Conservation (phyloP, 1,140 invertebrate species). For the Phymastichus coffea region DNA sequence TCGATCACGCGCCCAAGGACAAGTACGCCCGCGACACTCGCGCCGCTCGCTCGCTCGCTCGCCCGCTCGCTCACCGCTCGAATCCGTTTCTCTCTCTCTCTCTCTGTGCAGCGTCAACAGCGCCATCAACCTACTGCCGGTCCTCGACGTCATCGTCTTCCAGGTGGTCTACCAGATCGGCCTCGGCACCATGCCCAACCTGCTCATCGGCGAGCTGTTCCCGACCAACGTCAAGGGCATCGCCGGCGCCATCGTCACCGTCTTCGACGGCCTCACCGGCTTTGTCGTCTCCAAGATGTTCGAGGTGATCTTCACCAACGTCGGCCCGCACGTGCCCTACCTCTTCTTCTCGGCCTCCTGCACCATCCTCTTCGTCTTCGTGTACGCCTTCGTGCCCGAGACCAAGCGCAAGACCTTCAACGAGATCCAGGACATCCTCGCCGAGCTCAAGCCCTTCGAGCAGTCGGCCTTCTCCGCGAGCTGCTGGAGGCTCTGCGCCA, state of each 20-base stretch:
- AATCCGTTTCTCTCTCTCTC: no score
- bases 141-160: constrained; percentile 68
- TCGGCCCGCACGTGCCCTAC: constrained; percentile 70
- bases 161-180: constrained; percentile 73
- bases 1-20: neutral
- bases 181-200: constrained; percentile 73
- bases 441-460: constrained; percentile 8
- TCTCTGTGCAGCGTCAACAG: constrained; percentile 36
- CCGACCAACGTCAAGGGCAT: constrained; percentile 71
- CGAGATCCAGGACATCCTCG: constrained; percentile 49
- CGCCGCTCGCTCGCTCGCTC: neutral
- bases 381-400: constrained; percentile 50
- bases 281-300: constrained; percentile 78
- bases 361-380: constrained; percentile 44
- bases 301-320: constrained; percentile 62
- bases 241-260: constrained; percentile 62
- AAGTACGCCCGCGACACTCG: neutral
- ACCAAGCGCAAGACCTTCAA: constrained; percentile 55
- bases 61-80: neutral
- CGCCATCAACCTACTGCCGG: constrained; percentile 61
- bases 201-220: constrained; percentile 76
- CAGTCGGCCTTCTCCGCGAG: neutral
- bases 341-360: constrained; percentile 73
- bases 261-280: constrained; percentile 74
- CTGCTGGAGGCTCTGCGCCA: no score